Evolutionary conservation across 2,888 invertebrate genomes (phyloP).

Genomic region (Sceliomorpha sp.): DNA sequence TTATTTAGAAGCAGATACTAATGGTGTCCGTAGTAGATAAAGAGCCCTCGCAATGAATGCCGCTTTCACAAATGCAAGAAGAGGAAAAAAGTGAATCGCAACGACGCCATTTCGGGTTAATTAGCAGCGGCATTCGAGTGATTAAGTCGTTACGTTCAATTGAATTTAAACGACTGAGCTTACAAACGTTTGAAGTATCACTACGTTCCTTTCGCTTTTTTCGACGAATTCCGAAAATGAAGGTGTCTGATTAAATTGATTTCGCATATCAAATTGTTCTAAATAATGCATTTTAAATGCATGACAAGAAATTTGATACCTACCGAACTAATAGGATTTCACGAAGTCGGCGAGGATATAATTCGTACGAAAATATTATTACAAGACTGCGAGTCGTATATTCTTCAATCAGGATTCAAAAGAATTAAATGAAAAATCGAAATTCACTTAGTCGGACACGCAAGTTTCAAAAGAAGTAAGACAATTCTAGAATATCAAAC

Average conservation of each 20-base stretch:
- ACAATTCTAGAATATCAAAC: constrained; percentile 40
- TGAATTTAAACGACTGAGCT: constrained; percentile 10
- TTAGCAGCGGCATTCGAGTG: constrained; percentile 5
- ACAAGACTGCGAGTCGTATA: no score
- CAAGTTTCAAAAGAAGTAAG: constrained; percentile 23
- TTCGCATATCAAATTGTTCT: no score
- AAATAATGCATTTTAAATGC: no score
- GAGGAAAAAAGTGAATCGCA: constrained; percentile 17
- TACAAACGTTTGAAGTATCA: no score
- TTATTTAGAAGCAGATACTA: constrained; percentile 27
- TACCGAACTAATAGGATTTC: no score
- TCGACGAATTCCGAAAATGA: no score
- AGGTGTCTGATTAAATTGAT: no score
- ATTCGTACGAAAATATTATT: no score
- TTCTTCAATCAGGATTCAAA: no score
- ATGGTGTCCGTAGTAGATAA: constrained; percentile 31
- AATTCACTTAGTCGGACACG: constrained; percentile 8
- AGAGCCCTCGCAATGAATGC: constrained; percentile 19
- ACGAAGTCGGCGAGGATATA: no score
- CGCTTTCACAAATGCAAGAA: constrained; percentile 10
- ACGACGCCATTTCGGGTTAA: constrained; percentile 14
- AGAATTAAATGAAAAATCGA: constrained; percentile 28
- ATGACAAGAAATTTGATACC: no score
- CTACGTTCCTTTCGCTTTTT: no score
- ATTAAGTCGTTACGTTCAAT: constrained; percentile 14